Percentiles rank a stretch among this genome's conserved stretches.
These are phyloP conservation scores for Leptopilina drosophilae DNA, from an alignment of 2,888 invertebrate species.

Conservation along the genomic window DNA sequence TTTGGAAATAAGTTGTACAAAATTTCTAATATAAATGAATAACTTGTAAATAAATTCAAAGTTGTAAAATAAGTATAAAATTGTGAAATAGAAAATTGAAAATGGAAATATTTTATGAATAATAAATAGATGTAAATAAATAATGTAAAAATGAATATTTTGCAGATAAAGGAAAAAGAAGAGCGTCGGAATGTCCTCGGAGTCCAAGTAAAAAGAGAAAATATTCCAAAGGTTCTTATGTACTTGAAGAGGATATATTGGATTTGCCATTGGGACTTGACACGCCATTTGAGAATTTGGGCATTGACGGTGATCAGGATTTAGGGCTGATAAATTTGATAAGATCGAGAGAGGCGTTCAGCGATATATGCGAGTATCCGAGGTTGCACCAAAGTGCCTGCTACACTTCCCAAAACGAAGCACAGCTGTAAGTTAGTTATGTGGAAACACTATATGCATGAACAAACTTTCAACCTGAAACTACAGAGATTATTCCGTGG, in stretches of 20 bases:
- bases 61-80: too few relatives aligned
- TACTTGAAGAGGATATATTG: conserved; percentile 59
- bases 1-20: too few relatives aligned
- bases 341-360: conserved; percentile 67
- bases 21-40: too few relatives aligned
- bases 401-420: conserved; percentile 72
- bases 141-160: background rate
- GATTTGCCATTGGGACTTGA: conserved; percentile 66
- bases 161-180: conserved; percentile 67
- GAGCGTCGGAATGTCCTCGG: conserved; percentile 69
- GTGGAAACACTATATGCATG: conserved; percentile 16
- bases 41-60: too few relatives aligned
- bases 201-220: conserved; percentile 68
- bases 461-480: conserved; percentile 10
- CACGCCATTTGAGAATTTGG: conserved; percentile 70
- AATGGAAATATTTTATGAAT: background rate
- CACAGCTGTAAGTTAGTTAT: conserved; percentile 70
- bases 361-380: conserved; percentile 69
- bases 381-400: conserved; percentile 74
- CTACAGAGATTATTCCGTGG: background rate
- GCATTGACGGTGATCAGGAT: conserved; percentile 71
- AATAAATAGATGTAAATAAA: background rate
- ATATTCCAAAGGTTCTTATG: conserved; percentile 68
- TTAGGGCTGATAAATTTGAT: conserved; percentile 70
- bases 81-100: too few relatives aligned